These are phyloP conservation scores for Anneissia japonica DNA, from an alignment of 35 echinoderm and acorn worm genomes.

Conservation along the genomic window DNA sequence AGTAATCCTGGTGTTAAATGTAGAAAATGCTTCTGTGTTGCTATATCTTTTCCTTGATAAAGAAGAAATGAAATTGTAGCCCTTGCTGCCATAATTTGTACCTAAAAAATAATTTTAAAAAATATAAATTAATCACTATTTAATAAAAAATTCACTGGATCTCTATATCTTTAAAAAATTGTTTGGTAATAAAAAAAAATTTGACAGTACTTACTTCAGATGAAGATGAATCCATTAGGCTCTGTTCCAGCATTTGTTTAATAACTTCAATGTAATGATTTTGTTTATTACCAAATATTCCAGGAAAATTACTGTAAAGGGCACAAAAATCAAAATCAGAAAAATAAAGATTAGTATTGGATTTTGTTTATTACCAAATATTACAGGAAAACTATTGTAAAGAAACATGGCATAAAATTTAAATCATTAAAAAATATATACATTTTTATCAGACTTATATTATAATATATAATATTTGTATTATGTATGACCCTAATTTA, in stretches of 20 bases:
- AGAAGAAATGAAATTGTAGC: constrained; percentile 76
- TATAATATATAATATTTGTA: too few relatives aligned
- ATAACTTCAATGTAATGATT: constrained; percentile 83
- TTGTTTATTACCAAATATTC: constrained; percentile 95
- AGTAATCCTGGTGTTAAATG: constrained; percentile 63
- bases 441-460: too few relatives aligned
- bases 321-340: background rate
- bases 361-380: constrained; percentile 85
- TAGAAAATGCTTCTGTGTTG: constrained; percentile 53
- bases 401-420: background rate
- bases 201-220: background rate
- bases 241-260: constrained; percentile 68
- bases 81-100: constrained; percentile 69
- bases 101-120: constrained; percentile 30
- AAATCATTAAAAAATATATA: background rate
- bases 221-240: background rate
- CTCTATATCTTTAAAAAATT: background rate
- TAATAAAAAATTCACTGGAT: background rate
- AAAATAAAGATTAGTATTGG: background rate
- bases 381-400: constrained; percentile 85
- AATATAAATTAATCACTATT: background rate
- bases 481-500: too few relatives aligned
- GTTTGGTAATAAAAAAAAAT: background rate
- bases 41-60: constrained; percentile 42
- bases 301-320: constrained; percentile 78